Percentiles rank a stretch among this genome's conserved stretches.
Evolutionary conservation across 30 jellyfish, hydroid and myxozoan genomes (phyloP).

Genomic region (Pelagia noctiluca): DNA sequence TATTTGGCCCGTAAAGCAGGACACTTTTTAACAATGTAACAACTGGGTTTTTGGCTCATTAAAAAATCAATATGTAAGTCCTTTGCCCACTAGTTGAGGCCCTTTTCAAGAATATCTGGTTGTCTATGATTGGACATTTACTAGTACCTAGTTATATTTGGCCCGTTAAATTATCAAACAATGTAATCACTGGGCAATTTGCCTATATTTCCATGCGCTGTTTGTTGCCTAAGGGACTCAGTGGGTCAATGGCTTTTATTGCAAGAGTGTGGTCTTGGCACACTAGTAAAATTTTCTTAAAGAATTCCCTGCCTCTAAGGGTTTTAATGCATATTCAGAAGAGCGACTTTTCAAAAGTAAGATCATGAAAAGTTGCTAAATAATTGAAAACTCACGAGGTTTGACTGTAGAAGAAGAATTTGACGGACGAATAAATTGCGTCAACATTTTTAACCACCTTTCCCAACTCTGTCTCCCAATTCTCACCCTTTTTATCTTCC

Average conservation of each 20-base stretch:
- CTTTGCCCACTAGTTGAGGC: background rate
- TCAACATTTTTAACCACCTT: constrained; percentile 26
- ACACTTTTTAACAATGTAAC: background rate
- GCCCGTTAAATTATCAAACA: no score
- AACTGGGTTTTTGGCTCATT: background rate
- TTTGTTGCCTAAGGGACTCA: background rate
- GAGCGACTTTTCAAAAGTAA: no score
- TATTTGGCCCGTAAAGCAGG: background rate
- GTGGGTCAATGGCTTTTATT: background rate
- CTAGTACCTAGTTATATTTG: no score
- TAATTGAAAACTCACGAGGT: constrained; percentile 52
- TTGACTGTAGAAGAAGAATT: constrained; percentile 28
- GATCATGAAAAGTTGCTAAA: no score
- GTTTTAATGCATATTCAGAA: background rate
- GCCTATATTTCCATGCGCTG: no score
- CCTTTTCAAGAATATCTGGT: background rate
- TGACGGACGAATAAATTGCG: background rate
- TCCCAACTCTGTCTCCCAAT: constrained; percentile 77
- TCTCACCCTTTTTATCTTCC: constrained; percentile 76
- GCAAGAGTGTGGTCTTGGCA: background rate
- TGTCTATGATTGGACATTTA: background rate
- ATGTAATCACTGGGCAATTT: no score
- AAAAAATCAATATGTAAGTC: background rate
- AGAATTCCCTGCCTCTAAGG: no score
- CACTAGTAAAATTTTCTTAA: background rate